These are phyloP conservation scores for Mimumesa dahlbomi DNA, from an alignment of 2,888 invertebrate species.

Conservation along the genomic window DNA sequence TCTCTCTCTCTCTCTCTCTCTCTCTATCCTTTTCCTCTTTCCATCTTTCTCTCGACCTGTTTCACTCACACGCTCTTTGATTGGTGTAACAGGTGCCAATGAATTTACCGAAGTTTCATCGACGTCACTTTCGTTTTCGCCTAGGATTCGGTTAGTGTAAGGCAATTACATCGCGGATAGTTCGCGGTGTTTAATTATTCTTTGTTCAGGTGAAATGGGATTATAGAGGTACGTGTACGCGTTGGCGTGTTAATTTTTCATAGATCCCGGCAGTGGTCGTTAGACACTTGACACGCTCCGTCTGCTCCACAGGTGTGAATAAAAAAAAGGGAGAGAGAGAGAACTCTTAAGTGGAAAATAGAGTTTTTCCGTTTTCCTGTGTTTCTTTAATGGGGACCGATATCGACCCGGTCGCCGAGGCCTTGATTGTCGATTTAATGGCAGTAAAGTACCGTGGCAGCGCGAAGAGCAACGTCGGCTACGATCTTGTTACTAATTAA, in stretches of 20 bases:
- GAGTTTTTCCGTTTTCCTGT: constrained; percentile 11
- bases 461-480: background rate
- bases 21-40: too few species aligned
- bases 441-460: background rate
- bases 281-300: background rate
- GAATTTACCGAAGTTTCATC: too few species aligned
- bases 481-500: constrained; percentile 4
- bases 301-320: constrained; percentile 39
- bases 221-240: background rate
- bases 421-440: constrained; percentile 16
- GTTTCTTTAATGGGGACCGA: constrained; percentile 30
- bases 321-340: too few species aligned
- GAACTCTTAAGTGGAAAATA: constrained; percentile 15
- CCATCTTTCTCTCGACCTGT: too few species aligned
- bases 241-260: constrained; percentile 12
- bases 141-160: too few species aligned
- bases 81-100: too few species aligned
- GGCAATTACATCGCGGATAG: too few species aligned
- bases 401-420: constrained; percentile 32
- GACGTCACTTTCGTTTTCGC: too few species aligned
- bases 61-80: too few species aligned
- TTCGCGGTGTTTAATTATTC: constrained; percentile 45
- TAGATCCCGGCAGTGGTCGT: background rate
- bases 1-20: too few species aligned
- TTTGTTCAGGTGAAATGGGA: too few species aligned